Conservation (phyloP, 2,888 invertebrate genomes). For the Apamea epomidion region DNA sequence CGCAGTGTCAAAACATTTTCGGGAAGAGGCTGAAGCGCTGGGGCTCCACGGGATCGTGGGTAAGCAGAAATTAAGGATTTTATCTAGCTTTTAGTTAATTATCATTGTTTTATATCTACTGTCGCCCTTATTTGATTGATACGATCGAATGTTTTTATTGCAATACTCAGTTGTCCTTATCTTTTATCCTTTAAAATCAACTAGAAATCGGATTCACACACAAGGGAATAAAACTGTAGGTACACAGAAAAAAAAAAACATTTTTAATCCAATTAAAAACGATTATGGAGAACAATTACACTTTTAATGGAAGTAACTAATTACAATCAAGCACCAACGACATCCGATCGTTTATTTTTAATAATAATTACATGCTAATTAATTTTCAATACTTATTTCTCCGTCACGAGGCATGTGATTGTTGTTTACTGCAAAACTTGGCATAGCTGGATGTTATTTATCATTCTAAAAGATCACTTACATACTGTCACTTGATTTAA, state of each 20-base stretch:
- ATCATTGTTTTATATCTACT: not conserved
- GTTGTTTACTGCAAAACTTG: conserved; percentile 51
- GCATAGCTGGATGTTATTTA: conserved; percentile 41
- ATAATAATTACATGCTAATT: conserved; percentile 6
- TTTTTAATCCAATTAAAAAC: not conserved
- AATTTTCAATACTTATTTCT: conserved; percentile 16
- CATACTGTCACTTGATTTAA: conserved; percentile 23
- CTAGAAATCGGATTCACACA: not conserved
- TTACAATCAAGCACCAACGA: not conserved
- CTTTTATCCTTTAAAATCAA: conserved; percentile 2
- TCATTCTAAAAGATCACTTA: conserved; percentile 27
- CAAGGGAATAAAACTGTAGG: not conserved
- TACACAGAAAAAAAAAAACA: not conserved
- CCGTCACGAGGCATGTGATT: conserved; percentile 45
- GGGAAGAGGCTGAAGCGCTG: conserved; percentile 92
- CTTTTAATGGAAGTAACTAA: not conserved
- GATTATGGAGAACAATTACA: not conserved
- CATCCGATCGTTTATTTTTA: conserved; percentile 8
- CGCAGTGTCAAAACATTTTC: conserved; percentile 92
- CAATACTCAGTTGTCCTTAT: not conserved
- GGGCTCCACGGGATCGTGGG: conserved; percentile 95
- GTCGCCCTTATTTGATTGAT: not conserved
- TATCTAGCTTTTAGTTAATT: not conserved
- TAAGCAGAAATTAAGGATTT: conserved; percentile 78
- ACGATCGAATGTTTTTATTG: conserved; percentile 23